Conservation (phyloP, 2,888 invertebrate species). For the Leptinotarsa tumamoca region DNA sequence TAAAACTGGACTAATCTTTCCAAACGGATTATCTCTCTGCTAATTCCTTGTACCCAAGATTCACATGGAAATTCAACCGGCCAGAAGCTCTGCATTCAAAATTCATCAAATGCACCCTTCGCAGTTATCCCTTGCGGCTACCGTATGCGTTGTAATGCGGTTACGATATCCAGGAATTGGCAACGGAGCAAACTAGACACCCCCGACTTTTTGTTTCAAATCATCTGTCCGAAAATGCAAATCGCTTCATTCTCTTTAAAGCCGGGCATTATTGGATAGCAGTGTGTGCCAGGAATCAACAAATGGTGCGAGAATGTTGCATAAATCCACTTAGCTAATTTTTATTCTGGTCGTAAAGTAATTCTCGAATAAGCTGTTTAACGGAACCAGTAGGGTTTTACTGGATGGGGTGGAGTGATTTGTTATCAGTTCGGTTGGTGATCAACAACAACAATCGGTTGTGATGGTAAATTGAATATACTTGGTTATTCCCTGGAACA, state of each 20-base stretch:
- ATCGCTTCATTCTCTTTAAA: constrained; percentile 34
- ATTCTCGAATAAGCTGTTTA: constrained; percentile 16
- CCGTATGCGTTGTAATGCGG: constrained; percentile 12
- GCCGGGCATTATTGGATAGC: constrained; percentile 34
- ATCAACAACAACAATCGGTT: neutral
- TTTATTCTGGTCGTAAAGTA: constrained; percentile 11
- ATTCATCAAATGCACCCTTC: constrained; percentile 32
- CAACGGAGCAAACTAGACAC: neutral
- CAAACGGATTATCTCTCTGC: no score
- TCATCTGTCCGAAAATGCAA: constrained; percentile 37
- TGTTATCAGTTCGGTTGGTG: neutral
- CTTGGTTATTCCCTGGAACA: no score
- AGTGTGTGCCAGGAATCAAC: constrained; percentile 33
- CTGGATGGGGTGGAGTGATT: neutral
- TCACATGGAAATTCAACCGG: neutral
- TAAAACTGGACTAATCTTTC: no score
- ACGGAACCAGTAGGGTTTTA: neutral
- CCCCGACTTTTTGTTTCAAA: constrained; percentile 30
- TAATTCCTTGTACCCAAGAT: no score
- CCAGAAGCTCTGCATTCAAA: neutral
- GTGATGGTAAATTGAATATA: no score
- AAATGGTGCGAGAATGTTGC: constrained; percentile 22
- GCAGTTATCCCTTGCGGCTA: constrained; percentile 31
- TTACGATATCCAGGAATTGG: constrained; percentile 10
- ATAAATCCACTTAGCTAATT: constrained; percentile 19